These are phyloP conservation scores for Philaenus spumarius DNA, from an alignment of 1,140 invertebrate genomes.

Conservation along the genomic window DNA sequence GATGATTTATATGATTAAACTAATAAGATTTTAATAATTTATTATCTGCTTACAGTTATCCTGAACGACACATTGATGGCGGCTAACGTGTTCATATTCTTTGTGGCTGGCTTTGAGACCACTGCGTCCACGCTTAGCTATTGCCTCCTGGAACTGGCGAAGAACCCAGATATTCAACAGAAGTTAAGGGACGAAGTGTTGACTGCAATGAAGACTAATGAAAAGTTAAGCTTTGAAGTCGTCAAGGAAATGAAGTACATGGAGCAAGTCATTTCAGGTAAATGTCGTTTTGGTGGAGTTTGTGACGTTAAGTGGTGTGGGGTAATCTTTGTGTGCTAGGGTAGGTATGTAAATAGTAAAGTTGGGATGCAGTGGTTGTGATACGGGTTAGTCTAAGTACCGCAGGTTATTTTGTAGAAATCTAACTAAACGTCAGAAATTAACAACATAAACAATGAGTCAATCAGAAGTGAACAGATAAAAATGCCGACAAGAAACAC, in stretches of 20 bases:
- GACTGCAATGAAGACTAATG: slow-evolving; percentile 32
- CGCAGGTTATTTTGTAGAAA: no score
- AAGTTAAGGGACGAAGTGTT: slow-evolving; percentile 48
- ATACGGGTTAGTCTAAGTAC: no score
- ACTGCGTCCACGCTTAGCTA: slow-evolving; percentile 47
- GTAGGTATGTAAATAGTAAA: no score
- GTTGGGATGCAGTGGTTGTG: no score
- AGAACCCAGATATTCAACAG: slow-evolving; percentile 48
- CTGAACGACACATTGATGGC: slow-evolving; percentile 51
- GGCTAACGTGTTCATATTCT: slow-evolving; percentile 56
- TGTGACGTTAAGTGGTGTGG: no score
- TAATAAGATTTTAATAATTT: neutral
- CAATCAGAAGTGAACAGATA: no score
- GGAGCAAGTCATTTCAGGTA: slow-evolving; percentile 53
- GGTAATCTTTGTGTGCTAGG: no score
- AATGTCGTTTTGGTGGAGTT: no score
- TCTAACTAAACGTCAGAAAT: no score
- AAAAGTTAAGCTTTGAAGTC: slow-evolving; percentile 49
- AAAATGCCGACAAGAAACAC: no score
- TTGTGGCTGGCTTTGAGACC: slow-evolving; percentile 59
- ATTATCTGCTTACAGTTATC: slow-evolving; percentile 9
- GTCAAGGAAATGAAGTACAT: slow-evolving; percentile 53
- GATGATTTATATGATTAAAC: no score
- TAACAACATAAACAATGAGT: no score
- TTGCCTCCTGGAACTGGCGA: slow-evolving; percentile 48